Percentiles rank a stretch among this genome's conserved stretches.
Evolutionary conservation across 2,888 invertebrate genomes (phyloP).

Genomic region (Aporophyla lueneburgensis): DNA sequence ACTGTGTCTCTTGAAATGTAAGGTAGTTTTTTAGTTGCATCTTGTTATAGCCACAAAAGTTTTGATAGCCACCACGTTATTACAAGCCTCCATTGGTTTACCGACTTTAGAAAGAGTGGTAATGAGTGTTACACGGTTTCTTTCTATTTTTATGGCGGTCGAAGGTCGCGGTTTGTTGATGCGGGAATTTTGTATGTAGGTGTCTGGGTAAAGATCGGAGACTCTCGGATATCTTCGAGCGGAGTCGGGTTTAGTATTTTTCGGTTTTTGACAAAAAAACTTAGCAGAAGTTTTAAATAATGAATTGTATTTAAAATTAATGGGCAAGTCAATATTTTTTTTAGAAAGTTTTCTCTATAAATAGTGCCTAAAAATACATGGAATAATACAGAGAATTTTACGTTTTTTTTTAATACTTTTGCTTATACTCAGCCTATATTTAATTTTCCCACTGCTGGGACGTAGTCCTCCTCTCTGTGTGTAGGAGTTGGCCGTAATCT

Average conservation of each 20-base stretch:
- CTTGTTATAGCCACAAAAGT: constrained; percentile 27
- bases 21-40: constrained; percentile 17
- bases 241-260: neutral
- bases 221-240: neutral
- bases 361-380: too few species aligned
- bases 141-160: constrained; percentile 44
- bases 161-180: constrained; percentile 33
- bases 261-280: neutral
- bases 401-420: too few species aligned
- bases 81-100: constrained; percentile 57
- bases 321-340: too few species aligned
- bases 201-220: constrained; percentile 1
- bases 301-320: neutral
- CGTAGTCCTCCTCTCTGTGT: too few species aligned
- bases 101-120: constrained; percentile 56
- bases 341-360: too few species aligned
- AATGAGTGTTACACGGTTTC: constrained; percentile 46
- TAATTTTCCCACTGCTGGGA: too few species aligned
- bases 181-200: constrained; percentile 6
- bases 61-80: constrained; percentile 58
- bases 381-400: too few species aligned
- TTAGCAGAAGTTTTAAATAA: neutral
- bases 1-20: accelerated
- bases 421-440: too few species aligned
- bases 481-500: too few species aligned